Base-by-base conservation (phyloP, 2,797 vertebrate species). In the Toxotes lorentzi region DNA sequence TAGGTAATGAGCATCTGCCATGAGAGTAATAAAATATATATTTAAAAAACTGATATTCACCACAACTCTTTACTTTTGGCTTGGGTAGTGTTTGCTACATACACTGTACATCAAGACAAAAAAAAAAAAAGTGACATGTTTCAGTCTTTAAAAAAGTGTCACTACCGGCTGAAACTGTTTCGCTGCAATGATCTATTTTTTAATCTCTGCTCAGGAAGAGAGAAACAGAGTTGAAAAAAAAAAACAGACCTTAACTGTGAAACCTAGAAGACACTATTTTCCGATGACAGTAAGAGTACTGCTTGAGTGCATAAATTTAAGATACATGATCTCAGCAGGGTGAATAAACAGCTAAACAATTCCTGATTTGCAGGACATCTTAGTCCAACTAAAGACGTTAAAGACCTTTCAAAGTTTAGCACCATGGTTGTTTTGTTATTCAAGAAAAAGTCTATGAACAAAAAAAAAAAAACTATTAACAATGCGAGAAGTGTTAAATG, bases 11-110 rank as follows among this genome's bases (percentile, higher is more conserved):
- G 78, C 74, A 89, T 92, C 85, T 86, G 82, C 82, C 84, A 77
- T 81, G 78, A 91, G 51, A 87, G 78, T 90, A 87, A 89, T 92
- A 92, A 93, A 90, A 92, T 83, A 84, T 79, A 86, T 73, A 67
- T 79, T 64, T 78, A 41, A 90, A 91, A 88, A 86, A 85, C 56
- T 54, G 53, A 86, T 81, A 83, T 86, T 70, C 77, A 88, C 85
- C 82, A 81, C 75, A 86, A 87, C 85, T 86, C 54, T 83, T 89
- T 34, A 76, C 81, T 91, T 92, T 93, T 93, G 92, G 93, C 88
- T 88, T 93, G 90, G 91, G 86, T 94, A 94, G 91, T 94, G 93
- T 92, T 94, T 92, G 90, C 91, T 94, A 94, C 93, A 92, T 93
- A 92, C 81, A 91, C 82, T 85, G 79, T 89, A 91, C 78, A 87